These are phyloP conservation scores for Oryzaephilus surinamensis DNA, from an alignment of 1,140 invertebrate genomes.

Conservation along the genomic window DNA sequence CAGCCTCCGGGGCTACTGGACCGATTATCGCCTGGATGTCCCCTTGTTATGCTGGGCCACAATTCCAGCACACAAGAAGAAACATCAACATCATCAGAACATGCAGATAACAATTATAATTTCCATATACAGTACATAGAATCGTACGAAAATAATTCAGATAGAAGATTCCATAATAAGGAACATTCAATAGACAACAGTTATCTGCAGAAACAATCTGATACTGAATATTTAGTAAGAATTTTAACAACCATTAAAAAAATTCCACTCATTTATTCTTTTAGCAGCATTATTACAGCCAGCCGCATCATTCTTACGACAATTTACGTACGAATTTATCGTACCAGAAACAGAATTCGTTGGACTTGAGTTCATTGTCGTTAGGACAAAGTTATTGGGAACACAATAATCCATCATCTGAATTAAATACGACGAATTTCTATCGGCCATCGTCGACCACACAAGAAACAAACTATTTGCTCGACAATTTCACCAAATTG, in stretches of 20 bases:
- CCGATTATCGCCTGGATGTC: slow-evolving; percentile 40
- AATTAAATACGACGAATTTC: slow-evolving; percentile 16
- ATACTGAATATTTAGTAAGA: background rate
- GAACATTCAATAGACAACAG: slow-evolving; percentile 7
- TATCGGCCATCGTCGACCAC: slow-evolving; percentile 15
- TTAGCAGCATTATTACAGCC: slow-evolving; percentile 19
- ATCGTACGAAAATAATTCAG: slow-evolving; percentile 9
- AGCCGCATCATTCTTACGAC: slow-evolving; percentile 17
- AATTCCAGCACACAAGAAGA: slow-evolving; percentile 29
- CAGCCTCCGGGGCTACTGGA: slow-evolving; percentile 27
- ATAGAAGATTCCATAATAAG: slow-evolving; percentile 12
- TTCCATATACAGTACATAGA: slow-evolving; percentile 18
- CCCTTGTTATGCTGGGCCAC: slow-evolving; percentile 47
- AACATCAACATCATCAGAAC: slow-evolving; percentile 18
- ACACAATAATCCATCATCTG: slow-evolving; percentile 14
- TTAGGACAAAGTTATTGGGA: slow-evolving; percentile 33
- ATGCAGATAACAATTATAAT: no score
- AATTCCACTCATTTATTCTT: slow-evolving; percentile 10
- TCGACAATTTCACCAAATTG: slow-evolving; percentile 36
- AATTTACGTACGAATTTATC: no score
- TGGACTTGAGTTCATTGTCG: slow-evolving; percentile 31
- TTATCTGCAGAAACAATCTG: slow-evolving; percentile 3
- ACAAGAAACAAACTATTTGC: slow-evolving; percentile 31
- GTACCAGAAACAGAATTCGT: slow-evolving; percentile 14
- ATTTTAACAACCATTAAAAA: slow-evolving; percentile 8